phyloP scores from a whole-genome alignment of 2,113 vertebrate genomes.

The Ammodramus savannarum region DNA sequence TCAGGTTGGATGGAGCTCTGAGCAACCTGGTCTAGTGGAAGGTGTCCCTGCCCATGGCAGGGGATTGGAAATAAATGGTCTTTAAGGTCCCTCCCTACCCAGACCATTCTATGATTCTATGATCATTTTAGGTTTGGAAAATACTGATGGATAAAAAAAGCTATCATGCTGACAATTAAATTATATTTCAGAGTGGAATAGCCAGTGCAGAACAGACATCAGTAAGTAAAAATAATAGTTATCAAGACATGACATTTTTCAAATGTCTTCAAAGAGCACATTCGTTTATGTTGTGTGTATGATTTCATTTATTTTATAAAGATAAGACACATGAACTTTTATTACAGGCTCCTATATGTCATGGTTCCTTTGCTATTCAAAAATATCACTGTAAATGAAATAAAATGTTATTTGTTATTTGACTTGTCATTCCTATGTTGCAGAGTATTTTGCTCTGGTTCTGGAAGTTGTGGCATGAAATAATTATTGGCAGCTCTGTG shows the following conservation, averaged over 20 bases:
- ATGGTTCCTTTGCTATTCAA: conserved; percentile 20
- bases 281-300: background rate
- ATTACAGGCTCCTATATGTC: background rate
- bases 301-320: conserved; percentile 52
- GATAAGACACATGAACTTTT: conserved; percentile 23
- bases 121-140: background rate
- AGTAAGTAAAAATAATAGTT: conserved; percentile 30
- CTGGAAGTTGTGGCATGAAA: background rate
- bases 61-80: background rate
- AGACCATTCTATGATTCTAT: background rate
- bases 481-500: background rate
- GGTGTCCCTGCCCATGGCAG: background rate
- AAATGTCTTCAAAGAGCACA: conserved; percentile 39
- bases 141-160: background rate
- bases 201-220: background rate
- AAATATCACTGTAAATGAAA: conserved; percentile 66
- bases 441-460: background rate
- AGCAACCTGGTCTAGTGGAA: background rate
- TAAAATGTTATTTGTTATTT: conserved; percentile 67
- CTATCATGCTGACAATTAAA: background rate
- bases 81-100: background rate
- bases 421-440: background rate
- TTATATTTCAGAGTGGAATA: conserved; percentile 22
- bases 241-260: conserved; percentile 43
- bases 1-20: background rate